Evolutionary conservation across 2,113 vertebrate genomes (phyloP).

Genomic region (Chionodraco myersi): DNA sequence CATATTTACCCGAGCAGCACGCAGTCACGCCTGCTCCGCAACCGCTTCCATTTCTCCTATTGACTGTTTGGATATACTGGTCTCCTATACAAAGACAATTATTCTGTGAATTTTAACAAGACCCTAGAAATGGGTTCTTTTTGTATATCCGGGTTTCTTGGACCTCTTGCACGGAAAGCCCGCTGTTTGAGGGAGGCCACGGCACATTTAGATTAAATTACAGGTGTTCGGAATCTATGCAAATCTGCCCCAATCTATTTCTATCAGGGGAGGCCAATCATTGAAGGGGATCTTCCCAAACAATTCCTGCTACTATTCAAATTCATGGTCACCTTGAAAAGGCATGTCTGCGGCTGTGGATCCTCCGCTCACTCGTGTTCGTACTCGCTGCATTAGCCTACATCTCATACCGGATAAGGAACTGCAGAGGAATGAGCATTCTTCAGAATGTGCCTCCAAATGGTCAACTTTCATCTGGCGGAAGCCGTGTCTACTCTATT

Average conservation of each 20-base stretch:
- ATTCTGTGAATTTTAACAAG: slow-evolving; percentile 87
- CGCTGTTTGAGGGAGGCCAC: slow-evolving; percentile 71
- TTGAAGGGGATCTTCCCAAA: slow-evolving; percentile 75
- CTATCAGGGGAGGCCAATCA: slow-evolving; percentile 76
- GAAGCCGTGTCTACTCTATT: slow-evolving; percentile 67
- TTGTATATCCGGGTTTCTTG: neutral
- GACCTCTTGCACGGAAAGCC: slow-evolving; percentile 43
- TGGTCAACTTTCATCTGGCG: slow-evolving; percentile 81
- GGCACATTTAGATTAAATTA: slow-evolving; percentile 81
- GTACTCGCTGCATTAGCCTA: slow-evolving; percentile 14
- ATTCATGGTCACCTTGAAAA: slow-evolving; percentile 83
- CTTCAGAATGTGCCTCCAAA: slow-evolving; percentile 74
- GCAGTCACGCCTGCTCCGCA: slow-evolving; percentile 87
- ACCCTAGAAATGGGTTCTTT: slow-evolving; percentile 55
- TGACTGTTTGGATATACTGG: slow-evolving; percentile 89
- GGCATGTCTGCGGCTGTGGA: slow-evolving; percentile 65
- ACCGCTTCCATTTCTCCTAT: slow-evolving; percentile 87
- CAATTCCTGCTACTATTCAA: slow-evolving; percentile 73
- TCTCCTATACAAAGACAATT: slow-evolving; percentile 84
- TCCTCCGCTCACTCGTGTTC: slow-evolving; percentile 53
- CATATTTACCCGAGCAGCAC: slow-evolving; percentile 94
- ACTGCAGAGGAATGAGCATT: slow-evolving; percentile 72
- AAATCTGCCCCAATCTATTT: slow-evolving; percentile 78
- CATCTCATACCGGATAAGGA: slow-evolving; percentile 54
- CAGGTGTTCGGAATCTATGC: slow-evolving; percentile 81